Base-by-base conservation (phyloP, 2,888 invertebrate genomes). In the Papilio protenor region DNA sequence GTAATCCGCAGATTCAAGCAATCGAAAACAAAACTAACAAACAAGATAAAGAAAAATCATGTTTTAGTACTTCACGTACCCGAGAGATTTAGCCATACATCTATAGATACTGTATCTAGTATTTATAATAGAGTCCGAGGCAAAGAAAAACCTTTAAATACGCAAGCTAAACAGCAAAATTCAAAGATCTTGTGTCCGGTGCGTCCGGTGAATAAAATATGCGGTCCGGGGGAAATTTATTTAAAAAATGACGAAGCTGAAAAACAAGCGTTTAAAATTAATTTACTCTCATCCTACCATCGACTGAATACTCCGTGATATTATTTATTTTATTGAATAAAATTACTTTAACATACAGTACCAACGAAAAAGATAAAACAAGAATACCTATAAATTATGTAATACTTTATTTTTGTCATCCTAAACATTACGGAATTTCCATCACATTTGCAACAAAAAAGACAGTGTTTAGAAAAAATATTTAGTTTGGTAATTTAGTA, bases 1-100 rank as follows among this genome's bases (percentile, higher is more conserved):
- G 78, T 88, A 27, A 81, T 82, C 18, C 85, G 83, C 72, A 90
- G 87, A 86, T 80, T 87, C 0, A 89, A 84, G 82, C 77, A 78
- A 14, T 86, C 83, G 59, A 83, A 82, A 75, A 61, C 79, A 5
- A 86, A 83, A 77, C 77, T 61, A 47, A 76, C 76, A 12, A 61
- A 73, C 49, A 84, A 80, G 80, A 79, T 77, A 23, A 87, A 83
- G 79, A 86, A 83, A 74, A 85, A 87, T 73, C 85, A 87, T 72
- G 83, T 89, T 6, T 78, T 89, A 0, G 82, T 89, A 40, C 82
- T 89, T 45, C 84, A 84, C 18, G 73, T 87, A 11, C 82, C 80
- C 6, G 49, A 76, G 27, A 52, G 23, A n/a, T 78, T 66, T 52
- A 69, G 66, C 14, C 55, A 73, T 16, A 73, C 40, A 10, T 78